Percentiles rank a stretch among this genome's conserved stretches.
These are phyloP conservation scores for Melieria omissa DNA, from an alignment of 2,888 invertebrate species.

Conservation along the genomic window DNA sequence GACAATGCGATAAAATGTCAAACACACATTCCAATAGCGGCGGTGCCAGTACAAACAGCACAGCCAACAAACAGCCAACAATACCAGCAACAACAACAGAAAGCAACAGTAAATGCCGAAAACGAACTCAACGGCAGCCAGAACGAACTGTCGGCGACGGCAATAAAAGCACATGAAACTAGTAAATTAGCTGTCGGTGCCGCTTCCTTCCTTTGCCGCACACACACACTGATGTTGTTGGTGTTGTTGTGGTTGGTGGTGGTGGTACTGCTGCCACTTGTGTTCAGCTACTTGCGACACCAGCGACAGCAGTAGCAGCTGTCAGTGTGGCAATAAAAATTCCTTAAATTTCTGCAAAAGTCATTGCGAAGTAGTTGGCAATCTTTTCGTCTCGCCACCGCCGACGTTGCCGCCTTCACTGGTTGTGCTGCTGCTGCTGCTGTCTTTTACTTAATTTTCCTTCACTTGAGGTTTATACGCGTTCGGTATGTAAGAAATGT, in stretches of 20 bases:
- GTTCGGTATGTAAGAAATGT: background rate
- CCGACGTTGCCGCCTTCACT: background rate
- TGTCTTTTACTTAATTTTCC: conserved; percentile 8
- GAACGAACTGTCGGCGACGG: background rate
- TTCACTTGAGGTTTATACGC: background rate
- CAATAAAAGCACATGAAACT: conserved; percentile 40
- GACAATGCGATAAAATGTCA: conserved; percentile 35
- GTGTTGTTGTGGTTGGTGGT: too few species aligned
- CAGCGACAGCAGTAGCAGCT: conserved; percentile 36
- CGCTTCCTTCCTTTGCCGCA: conserved; percentile 6
- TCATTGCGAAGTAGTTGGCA: conserved; percentile 28
- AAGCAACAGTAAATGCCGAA: background rate
- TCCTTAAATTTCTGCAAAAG: conserved; percentile 44
- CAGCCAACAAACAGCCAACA: background rate
- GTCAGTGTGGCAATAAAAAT: conserved; percentile 46
- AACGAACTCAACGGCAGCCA: background rate
- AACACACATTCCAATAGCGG: conserved; percentile 28
- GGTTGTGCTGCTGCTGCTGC: background rate
- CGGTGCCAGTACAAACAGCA: background rate
- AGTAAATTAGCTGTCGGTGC: conserved; percentile 40
- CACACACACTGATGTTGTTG: background rate
- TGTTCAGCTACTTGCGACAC: background rate
- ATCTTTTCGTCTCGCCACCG: conserved; percentile 12
- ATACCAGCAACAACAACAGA: conserved; percentile 1
- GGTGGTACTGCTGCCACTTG: conserved; percentile 5